Evolutionary conservation across 2,797 vertebrate genomes (phyloP).

Genomic region (Brachyrhaphis roseni): DNA sequence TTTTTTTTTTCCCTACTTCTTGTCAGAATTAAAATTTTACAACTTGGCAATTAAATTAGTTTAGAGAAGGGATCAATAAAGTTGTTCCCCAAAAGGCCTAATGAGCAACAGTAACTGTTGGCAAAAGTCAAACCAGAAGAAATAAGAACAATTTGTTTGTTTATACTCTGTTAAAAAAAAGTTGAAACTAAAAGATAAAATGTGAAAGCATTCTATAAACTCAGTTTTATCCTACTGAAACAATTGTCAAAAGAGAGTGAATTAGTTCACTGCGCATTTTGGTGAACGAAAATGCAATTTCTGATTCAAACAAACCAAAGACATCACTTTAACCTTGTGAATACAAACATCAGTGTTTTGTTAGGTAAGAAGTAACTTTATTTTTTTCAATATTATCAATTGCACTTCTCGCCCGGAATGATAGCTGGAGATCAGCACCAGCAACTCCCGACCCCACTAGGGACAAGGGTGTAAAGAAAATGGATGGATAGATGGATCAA

Average conservation of each 20-base stretch:
- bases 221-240: not conserved
- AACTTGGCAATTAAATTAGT: not conserved
- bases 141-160: not conserved
- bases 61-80: not conserved
- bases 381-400: no score
- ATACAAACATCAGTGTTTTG: not conserved
- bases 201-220: not conserved
- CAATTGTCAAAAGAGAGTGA: not conserved
- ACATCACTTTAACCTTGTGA: not conserved
- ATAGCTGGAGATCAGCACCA: no score
- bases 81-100: not conserved
- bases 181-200: not conserved
- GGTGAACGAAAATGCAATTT: not conserved
- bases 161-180: not conserved
- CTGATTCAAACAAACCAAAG: not conserved
- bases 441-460: no score
- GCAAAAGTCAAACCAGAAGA: not conserved
- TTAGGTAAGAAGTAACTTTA: not conserved
- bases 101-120: not conserved
- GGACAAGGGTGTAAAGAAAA: no score
- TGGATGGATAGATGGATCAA: no score
- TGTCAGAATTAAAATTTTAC: not conserved
- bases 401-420: no score
- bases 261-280: not conserved
- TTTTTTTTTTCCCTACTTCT: not conserved